Base-by-base conservation (phyloP, 37 sponge, comb jelly and placozoan genomes). In the Axinella damicornis region DNA sequence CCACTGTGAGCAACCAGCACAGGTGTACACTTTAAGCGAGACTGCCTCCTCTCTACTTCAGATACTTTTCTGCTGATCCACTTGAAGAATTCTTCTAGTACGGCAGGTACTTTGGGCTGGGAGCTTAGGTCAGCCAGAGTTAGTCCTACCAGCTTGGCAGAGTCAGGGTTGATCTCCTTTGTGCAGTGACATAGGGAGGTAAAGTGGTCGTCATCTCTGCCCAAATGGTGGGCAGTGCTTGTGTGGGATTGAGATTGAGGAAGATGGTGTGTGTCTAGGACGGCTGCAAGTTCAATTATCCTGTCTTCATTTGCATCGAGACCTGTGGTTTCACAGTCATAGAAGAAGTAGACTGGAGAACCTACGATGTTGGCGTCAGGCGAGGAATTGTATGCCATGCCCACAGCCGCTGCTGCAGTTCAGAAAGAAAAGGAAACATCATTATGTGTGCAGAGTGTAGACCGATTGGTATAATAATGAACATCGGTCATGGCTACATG, bases 311-410 rank as follows among this genome's bases (percentile, higher is more conserved):
- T 22, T 53, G 9, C 39, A 22, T 56, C 72, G 18, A 4, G 16
- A 18, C 83, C 72, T 34, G 61, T 82, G 0, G 71, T 58, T 57
- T 82, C 83, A 70, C 62, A 66, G 56, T 80, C 80, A 30, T 80
- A 80, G 56, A 80, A 68, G 40, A 80, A 67, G 34, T 68, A 80
- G 24, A 80, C 55, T 15, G 78, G 78, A 24, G 64, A 46, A 4
- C 46, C 46, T 12, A 46, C 46, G 9, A 46, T 46, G 46, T 46
- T 46, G 46, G 46, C 46, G 9, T 46, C 46, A 4, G 46, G 9
- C 46, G 9, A 46, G 6, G 46, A 46, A 12, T 12, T 46, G 46
- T 46, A 46, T 46, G 46, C 46, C 46, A 46, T 46, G 4, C 9
- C 46, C 4, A 9, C n/a, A n/a, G n/a, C n/a, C n/a, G 46, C 6